Evolutionary conservation across 2,888 invertebrate genomes (phyloP).

Genomic region (Agrotis ipsilon): DNA sequence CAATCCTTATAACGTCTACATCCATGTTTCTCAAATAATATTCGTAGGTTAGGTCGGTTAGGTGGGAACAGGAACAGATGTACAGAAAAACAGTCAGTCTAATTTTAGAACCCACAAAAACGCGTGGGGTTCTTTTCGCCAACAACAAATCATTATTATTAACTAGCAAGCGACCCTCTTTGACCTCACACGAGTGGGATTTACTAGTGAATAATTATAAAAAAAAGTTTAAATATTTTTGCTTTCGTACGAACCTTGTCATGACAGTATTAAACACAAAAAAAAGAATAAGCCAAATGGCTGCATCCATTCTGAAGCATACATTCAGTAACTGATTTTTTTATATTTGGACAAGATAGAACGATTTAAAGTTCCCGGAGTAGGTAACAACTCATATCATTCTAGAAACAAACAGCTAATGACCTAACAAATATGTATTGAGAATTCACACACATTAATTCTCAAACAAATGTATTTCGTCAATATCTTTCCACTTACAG

Average conservation of each 20-base stretch:
- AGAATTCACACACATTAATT: constrained; percentile 15
- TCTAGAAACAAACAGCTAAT: constrained; percentile 1
- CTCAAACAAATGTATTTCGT: constrained; percentile 12
- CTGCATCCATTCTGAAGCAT: too few relatives aligned
- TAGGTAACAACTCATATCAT: constrained; percentile 3
- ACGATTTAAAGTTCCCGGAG: not conserved
- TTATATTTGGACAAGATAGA: too few relatives aligned
- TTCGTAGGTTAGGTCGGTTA: not conserved
- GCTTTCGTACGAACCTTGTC: too few relatives aligned
- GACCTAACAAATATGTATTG: constrained; percentile 7
- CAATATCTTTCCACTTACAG: constrained; percentile 4
- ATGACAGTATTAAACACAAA: too few relatives aligned
- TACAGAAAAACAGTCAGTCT: constrained; percentile 6
- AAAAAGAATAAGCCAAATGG: too few relatives aligned
- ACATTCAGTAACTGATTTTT: too few relatives aligned
- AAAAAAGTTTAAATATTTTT: too few relatives aligned
- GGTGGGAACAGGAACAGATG: not conserved
- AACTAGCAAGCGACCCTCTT: not conserved
- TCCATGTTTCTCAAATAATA: not conserved
- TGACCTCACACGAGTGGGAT: too few relatives aligned
- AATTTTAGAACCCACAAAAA: constrained; percentile 36
- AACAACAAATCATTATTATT: constrained; percentile 42
- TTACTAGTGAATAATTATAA: too few relatives aligned
- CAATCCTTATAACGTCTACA: not conserved
- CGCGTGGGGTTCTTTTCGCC: not conserved